Evolutionary conservation across 2,113 vertebrate species (phyloP), one percentile per base, ranked within the genome.

Genomic region (Osmerus eperlanus): DNA sequence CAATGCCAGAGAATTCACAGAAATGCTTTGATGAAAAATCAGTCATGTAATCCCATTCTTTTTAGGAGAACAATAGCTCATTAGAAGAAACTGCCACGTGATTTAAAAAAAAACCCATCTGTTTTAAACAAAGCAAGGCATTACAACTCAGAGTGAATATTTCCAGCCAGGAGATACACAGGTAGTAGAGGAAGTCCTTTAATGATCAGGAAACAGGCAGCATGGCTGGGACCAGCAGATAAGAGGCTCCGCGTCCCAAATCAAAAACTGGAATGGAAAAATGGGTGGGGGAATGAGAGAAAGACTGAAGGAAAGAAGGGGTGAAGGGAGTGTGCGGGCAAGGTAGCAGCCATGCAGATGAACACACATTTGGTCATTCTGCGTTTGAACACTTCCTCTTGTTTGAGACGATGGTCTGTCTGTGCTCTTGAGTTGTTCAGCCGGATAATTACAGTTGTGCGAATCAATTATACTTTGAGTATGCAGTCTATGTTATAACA

Each of bases 171-270:
- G 59, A 63, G 47, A 62, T 51, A 75, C 53, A 62, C 65, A 70
- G 72, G 82, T 81, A 66, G 73, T 71, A 70, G 59, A 85, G 70
- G 74, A 89, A 85, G 67, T 88, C 67, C 65, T 89, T 89, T 87
- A 87, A 86, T 91, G 77, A 81, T 68, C 82, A 88, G 82, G 83
- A 89, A 87, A 89, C 81, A 88, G 85, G 80, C 82, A 87, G 88
- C 80, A 88, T 84, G 79, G 80, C 84, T 88, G 86, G 87, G 79
- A 85, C 75, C 71, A 76, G 80, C 81, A 85, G 89, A 89, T 88
- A 91, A 89, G 78, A 85, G 69, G 81, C 73, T 75, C 63, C n/a
- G 71, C 60, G 67, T 83, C 81, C 78, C 66, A 68, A 85, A 85
- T 19, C 75, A 82, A 81, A 70, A 86, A 77, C 63, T 65, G 56